Conservation (phyloP, 2,113 vertebrate species). For the Onychostruthus taczanowskii region DNA sequence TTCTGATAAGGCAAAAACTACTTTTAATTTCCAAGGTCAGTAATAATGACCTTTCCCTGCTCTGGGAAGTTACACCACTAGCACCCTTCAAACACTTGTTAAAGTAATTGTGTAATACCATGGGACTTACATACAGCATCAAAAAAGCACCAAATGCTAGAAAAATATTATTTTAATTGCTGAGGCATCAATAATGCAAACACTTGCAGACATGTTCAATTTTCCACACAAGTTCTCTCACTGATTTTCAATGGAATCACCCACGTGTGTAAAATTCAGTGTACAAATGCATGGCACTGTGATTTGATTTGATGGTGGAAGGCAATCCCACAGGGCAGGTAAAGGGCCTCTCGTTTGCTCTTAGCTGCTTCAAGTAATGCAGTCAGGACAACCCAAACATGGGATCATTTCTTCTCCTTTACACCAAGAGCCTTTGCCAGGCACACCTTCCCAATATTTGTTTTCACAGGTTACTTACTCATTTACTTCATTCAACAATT, state of each 20-base stretch:
- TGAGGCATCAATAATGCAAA: slow-evolving; percentile 13
- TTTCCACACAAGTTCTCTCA: slow-evolving; percentile 10
- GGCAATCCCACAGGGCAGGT: background rate
- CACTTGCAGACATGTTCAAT: background rate
- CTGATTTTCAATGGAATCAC: background rate
- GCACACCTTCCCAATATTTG: background rate
- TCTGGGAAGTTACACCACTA: background rate
- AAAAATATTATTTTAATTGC: slow-evolving; percentile 29
- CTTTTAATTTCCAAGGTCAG: background rate
- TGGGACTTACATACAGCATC: accelerated
- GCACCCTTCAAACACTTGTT: background rate
- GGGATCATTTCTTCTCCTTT: background rate
- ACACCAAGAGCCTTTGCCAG: background rate
- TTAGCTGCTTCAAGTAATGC: background rate
- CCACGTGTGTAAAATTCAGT: background rate
- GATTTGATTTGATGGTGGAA: background rate
- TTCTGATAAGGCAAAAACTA: background rate
- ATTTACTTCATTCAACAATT: background rate
- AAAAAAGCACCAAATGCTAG: background rate
- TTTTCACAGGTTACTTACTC: background rate
- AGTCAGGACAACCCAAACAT: background rate
- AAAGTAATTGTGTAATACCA: background rate
- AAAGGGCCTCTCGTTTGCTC: background rate
- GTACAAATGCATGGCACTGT: background rate
- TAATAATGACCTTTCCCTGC: background rate